Evolutionary conservation across 2,888 invertebrate genomes (phyloP).

Genomic region (Philhelius pedissequus): DNA sequence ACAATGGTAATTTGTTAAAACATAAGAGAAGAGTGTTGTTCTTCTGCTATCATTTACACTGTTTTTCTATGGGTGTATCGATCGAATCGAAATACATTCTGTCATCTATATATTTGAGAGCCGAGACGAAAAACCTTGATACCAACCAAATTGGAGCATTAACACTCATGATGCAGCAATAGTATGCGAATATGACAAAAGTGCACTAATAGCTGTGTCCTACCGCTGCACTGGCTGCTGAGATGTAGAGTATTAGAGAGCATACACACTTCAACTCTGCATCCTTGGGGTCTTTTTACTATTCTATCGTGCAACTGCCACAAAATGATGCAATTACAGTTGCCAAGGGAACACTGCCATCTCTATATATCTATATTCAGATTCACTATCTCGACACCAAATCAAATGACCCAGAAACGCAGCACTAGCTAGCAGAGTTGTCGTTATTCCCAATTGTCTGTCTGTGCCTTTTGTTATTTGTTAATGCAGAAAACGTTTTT

Average conservation of each 20-base stretch:
- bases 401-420: constrained; percentile 63
- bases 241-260: no score
- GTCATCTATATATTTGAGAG: constrained; percentile 13
- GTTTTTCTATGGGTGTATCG: neutral
- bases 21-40: neutral
- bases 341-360: constrained; percentile 13
- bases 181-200: constrained; percentile 1
- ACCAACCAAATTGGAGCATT: constrained; percentile 47
- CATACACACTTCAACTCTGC: neutral
- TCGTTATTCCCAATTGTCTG: constrained; percentile 55
- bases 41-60: neutral
- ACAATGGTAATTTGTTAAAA: neutral
- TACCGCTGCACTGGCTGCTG: no score
- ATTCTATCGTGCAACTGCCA: constrained; percentile 13
- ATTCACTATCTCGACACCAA: constrained; percentile 35
- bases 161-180: constrained; percentile 12
- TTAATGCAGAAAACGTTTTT: constrained; percentile 50
- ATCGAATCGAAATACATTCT: constrained; percentile 6
- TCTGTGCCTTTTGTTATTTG: constrained; percentile 47
- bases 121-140: constrained; percentile 11
- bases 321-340: constrained; percentile 30
- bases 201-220: constrained; percentile 29
- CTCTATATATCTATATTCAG: neutral
- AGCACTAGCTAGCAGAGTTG: neutral
- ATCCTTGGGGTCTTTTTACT: constrained; percentile 16